Evolutionary conservation across 35 echinoderm and acorn worm species (phyloP).

Genomic region (Holothuria glaberrima): DNA sequence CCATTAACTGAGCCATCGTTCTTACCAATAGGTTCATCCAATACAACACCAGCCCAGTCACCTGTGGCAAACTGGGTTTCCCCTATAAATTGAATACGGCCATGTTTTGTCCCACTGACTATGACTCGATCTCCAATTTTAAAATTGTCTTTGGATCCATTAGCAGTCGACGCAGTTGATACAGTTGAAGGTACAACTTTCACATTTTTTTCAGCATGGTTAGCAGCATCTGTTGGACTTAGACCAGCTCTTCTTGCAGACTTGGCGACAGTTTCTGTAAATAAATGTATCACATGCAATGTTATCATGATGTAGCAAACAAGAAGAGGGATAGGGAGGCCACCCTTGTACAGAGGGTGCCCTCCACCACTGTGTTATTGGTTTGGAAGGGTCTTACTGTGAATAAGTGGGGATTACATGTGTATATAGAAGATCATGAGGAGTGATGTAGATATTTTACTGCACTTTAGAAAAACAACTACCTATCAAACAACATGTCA

Average conservation of each 20-base stretch:
- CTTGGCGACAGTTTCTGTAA: constrained; percentile 88
- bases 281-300: constrained; percentile 18
- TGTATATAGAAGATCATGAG: too few relatives aligned
- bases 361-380: too few relatives aligned
- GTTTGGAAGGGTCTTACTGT: too few relatives aligned
- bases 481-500: background rate
- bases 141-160: constrained; percentile 70
- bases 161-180: constrained; percentile 42
- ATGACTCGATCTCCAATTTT: constrained; percentile 92
- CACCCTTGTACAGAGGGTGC: background rate
- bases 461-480: too few relatives aligned
- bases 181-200: constrained; percentile 46
- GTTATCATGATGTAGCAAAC: background rate
- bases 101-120: constrained; percentile 90
- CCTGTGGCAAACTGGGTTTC: constrained; percentile 90
- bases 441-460: too few relatives aligned
- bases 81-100: constrained; percentile 92
- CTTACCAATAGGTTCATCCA: constrained; percentile 90
- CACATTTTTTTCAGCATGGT: constrained; percentile 77
- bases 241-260: constrained; percentile 94
- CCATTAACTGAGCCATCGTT: constrained; percentile 98
- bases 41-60: constrained; percentile 92
- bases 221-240: constrained; percentile 75
- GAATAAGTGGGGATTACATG: too few relatives aligned
- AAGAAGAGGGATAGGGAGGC: too few relatives aligned